phyloP scores from a whole-genome alignment of 2,888 invertebrate species.

The Sphaeridia pumilis region DNA sequence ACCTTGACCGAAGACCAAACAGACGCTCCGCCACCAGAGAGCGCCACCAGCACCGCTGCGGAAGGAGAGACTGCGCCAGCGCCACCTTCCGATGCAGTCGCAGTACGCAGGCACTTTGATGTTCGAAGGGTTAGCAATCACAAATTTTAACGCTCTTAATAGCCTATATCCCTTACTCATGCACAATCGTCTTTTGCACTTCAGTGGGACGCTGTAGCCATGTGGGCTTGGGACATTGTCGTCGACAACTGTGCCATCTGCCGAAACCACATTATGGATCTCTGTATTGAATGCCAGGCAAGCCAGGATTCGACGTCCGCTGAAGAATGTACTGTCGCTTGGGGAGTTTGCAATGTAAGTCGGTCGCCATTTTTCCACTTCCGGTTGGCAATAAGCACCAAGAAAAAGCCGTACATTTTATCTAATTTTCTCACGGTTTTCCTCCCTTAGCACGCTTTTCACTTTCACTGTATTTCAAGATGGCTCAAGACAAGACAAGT shows the following conservation, averaged over 20 bases:
- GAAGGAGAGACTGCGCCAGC: no score
- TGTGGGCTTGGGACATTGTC: slow-evolving; percentile 99
- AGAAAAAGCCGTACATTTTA: background rate
- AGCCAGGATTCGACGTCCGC: slow-evolving; percentile 96
- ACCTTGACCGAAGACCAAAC: no score
- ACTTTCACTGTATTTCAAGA: slow-evolving; percentile 98
- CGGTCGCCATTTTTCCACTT: background rate
- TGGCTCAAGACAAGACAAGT: slow-evolving; percentile 99
- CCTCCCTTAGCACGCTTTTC: slow-evolving; percentile 99
- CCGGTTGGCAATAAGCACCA: background rate
- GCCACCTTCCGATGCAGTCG: no score
- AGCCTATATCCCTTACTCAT: no score
- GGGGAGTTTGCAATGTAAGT: slow-evolving; percentile 97
- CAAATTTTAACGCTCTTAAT: no score
- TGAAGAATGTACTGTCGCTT: slow-evolving; percentile 98
- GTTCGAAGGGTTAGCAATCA: no score
- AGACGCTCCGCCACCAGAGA: no score
- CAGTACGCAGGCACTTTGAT: no score
- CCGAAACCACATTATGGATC: slow-evolving; percentile 98
- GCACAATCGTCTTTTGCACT: no score
- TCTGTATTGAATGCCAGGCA: slow-evolving; percentile 98
- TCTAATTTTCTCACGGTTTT: slow-evolving; percentile 38
- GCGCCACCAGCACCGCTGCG: no score
- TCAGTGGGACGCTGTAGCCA: slow-evolving; percentile 99
- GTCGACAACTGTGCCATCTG: slow-evolving; percentile 99